A percentile compares a stretch with the other conserved stretches of the same genome.
phyloP scores from a whole-genome alignment of 2,797 vertebrate species.

The Martes flavigula region DNA sequence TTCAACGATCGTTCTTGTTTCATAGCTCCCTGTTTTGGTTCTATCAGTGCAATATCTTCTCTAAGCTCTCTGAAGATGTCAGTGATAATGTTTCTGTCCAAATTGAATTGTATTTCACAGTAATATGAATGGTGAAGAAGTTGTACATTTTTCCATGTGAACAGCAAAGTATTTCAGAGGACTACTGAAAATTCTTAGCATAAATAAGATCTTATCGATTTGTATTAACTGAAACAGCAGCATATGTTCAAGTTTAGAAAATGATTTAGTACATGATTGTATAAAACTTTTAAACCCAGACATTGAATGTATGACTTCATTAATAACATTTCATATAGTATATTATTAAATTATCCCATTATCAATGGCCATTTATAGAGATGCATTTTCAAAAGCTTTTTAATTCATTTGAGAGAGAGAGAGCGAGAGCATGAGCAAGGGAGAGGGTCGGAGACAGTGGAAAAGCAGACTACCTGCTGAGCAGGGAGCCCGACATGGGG shows the following conservation, averaged over 20 bases:
- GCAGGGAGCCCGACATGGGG: not conserved
- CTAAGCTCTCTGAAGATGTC: slow-evolving; percentile 19
- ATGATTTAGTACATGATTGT: slow-evolving; percentile 54
- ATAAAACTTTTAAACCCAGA: slow-evolving; percentile 63
- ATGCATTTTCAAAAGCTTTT: not conserved
- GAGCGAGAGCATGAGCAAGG: too few species aligned
- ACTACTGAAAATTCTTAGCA: slow-evolving; percentile 52
- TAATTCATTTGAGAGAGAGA: not conserved
- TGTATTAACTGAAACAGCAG: slow-evolving; percentile 53
- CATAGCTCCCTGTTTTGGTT: slow-evolving; percentile 29
- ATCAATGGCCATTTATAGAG: slow-evolving; percentile 62
- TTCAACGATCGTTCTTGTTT: slow-evolving; percentile 31
- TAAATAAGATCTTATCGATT: slow-evolving; percentile 61
- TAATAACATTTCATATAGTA: slow-evolving; percentile 58
- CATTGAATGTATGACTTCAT: slow-evolving; percentile 68
- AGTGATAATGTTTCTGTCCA: slow-evolving; percentile 42
- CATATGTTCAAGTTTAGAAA: slow-evolving; percentile 67
- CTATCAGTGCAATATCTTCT: not conserved
- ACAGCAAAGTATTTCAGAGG: slow-evolving; percentile 61
- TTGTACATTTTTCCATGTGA: slow-evolving; percentile 62
- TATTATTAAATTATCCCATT: slow-evolving; percentile 60
- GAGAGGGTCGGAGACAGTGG: not conserved
- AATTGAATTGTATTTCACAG: slow-evolving; percentile 76
- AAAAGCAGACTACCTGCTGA: not conserved
- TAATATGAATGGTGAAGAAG: slow-evolving; percentile 64